Conservation (phyloP, 2,888 invertebrate genomes). For the Ophioninae sp. region DNA sequence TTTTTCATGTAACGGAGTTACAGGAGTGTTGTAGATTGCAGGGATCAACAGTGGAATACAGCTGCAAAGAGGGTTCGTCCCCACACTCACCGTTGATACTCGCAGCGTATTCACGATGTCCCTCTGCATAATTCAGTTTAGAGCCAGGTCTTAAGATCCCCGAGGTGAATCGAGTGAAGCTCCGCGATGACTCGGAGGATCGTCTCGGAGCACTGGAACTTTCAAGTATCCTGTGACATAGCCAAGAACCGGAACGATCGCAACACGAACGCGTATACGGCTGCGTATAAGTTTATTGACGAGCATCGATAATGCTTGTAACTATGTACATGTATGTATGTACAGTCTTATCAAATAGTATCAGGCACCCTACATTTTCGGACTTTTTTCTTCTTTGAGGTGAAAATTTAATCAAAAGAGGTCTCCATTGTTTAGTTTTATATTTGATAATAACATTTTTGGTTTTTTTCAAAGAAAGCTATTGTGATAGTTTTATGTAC, state of each 20-base stretch:
- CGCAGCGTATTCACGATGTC: background rate
- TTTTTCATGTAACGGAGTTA: no score
- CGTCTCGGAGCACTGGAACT: background rate
- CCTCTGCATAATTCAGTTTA: background rate
- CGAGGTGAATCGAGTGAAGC: background rate
- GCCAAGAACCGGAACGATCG: conserved; percentile 13
- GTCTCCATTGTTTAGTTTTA: no score
- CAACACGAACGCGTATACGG: background rate
- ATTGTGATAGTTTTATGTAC: no score
- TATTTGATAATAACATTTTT: no score
- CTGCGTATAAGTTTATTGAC: conserved; percentile 1
- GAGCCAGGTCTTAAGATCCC: background rate
- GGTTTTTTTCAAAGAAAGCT: no score
- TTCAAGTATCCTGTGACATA: background rate
- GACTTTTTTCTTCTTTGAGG: no score
- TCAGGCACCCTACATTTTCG: no score
- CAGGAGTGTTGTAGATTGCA: background rate
- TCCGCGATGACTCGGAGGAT: background rate
- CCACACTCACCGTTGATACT: background rate
- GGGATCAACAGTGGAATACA: background rate
- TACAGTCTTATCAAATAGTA: no score
- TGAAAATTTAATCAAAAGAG: no score
- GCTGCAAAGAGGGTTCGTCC: background rate
- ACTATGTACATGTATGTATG: background rate
- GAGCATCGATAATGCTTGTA: background rate